A percentile compares a stretch with the other conserved stretches of the same genome.
phyloP scores from a whole-genome alignment of 2,888 invertebrate genomes.

The Drosophila histrio region DNA sequence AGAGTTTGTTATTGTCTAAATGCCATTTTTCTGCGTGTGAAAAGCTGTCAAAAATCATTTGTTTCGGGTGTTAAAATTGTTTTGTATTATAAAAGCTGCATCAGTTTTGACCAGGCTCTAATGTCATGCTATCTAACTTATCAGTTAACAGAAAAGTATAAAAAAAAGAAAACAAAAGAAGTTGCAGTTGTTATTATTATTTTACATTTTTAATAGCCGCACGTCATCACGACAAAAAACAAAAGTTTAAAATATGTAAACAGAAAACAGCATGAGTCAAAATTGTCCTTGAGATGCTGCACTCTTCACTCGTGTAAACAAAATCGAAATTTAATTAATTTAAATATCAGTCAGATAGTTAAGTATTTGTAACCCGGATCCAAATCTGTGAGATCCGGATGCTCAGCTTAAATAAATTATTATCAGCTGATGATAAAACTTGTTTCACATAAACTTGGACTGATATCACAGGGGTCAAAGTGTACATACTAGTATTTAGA shows the following conservation, averaged over 20 bases:
- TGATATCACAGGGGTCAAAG: neutral
- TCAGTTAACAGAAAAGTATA: conserved; percentile 4
- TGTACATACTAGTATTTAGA: no score
- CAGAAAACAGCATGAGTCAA: conserved; percentile 25
- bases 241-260: conserved; percentile 1
- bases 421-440: neutral
- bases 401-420: neutral
- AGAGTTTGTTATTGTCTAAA: conserved; percentile 43
- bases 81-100: conserved; percentile 30
- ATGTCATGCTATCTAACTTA: conserved; percentile 23
- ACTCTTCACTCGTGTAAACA: neutral
- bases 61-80: conserved; percentile 39
- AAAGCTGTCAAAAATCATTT: conserved; percentile 68
- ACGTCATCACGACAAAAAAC: conserved; percentile 6
- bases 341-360: neutral
- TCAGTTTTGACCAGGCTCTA: conserved; percentile 27
- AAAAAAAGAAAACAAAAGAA: neutral
- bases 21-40: conserved; percentile 68
- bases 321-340: neutral
- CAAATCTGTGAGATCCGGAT: neutral
- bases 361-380: neutral
- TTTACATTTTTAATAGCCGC: neutral
- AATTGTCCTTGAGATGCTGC: conserved; percentile 26
- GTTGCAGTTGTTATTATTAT: neutral
- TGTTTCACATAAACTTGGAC: neutral